Base-by-base conservation (phyloP, 2,113 vertebrate species). In the Pituophis catenifer region DNA sequence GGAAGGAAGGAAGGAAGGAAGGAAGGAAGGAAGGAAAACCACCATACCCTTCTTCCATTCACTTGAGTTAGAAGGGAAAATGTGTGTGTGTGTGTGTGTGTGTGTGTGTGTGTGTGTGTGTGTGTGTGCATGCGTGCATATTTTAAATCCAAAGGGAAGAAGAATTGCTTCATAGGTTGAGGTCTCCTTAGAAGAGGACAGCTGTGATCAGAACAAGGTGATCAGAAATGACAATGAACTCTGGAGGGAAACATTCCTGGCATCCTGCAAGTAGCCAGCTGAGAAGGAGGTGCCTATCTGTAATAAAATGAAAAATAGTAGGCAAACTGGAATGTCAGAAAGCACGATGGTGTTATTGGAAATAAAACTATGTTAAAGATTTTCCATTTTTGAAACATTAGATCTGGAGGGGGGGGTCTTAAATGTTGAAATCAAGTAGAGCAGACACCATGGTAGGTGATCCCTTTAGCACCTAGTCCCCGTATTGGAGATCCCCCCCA, bases 361-460 rank as follows among this genome's bases (percentile, higher is more conserved):
- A 17, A 75, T 75, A 33, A 33, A 75, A 33, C 13, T 33, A 75
- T 75, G 13, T 75, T 75, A n/a, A n/a, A 70, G 5, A n/a, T 33
- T 15, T 33, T 33, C 65, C n/a, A 75, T 75, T 75, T 75, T 33
- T 33, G 33, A 75, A 75, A 75, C n/a, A 33, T 33, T 75, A 75
- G n/a, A 0, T 75, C 4, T 33, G 13, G 12, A 7, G 59, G 2
- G n/a, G 1, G 13, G 0, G 1, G 29, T 6, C 2, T 75, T 75
- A 75, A 33, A 33, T 75, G 6, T 75, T n/a, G n/a, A 33, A 75
- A 75, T 33, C 65, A 75, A 75, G 13, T 75, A 75, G n/a, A 5
- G n/a, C n/a, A 75, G 65, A n/a, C 8, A 33, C 13, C 5, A 75
- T 17, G 13, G n/a, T 17, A 75, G 65, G 65, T 75, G 65, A 75